Base-by-base conservation (phyloP, 2,113 vertebrate species). In the Pygoscelis antarcticus region DNA sequence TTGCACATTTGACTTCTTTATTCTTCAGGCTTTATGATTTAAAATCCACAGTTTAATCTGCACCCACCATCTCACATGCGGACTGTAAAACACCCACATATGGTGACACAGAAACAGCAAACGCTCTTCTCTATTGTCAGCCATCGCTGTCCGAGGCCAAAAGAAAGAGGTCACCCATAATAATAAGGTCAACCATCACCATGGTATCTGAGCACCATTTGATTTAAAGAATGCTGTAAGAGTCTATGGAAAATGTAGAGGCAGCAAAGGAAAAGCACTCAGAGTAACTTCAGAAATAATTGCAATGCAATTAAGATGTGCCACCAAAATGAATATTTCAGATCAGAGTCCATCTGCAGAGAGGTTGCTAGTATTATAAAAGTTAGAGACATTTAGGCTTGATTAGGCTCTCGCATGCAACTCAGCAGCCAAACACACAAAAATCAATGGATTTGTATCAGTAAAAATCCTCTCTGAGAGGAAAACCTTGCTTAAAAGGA, bases 101-200 rank as follows among this genome's bases (percentile, higher is more conserved):
- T 12, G 66, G 82, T 36, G 40, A 55, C 38, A 60, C 47, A 89
- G 92, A 76, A 84, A 57, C 82, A 82, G 90, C 82, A 79, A 91
- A 58, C 11, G 66, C 52, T 88, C 68, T 18, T 55, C 69, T 47
- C 95, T 93, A 34, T 96, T 94, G 81, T 90, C 93, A 95, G 89
- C 91, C 76, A 66, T 44, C 32, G 85, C 82, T 96, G 91, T 96
- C 93, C 1, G 65, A 89, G 85, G 96, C 93, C 95, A 93, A 89
- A 97, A 90, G 94, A 89, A 97, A 89, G 90, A 95, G 97, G 94
- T 90, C 95, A 97, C 82, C 93, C 89, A 91, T 96, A 93, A 97
- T 95, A 96, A 96, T 96, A 94, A 95, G 94, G 95, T 97, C 97
- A 97, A 96, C 94, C 75, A 97, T 96, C 97, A 96, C 96, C 95